These are phyloP conservation scores for Thysanoteuthis rhombus DNA, from an alignment of 2,888 invertebrate genomes.

Conservation along the genomic window DNA sequence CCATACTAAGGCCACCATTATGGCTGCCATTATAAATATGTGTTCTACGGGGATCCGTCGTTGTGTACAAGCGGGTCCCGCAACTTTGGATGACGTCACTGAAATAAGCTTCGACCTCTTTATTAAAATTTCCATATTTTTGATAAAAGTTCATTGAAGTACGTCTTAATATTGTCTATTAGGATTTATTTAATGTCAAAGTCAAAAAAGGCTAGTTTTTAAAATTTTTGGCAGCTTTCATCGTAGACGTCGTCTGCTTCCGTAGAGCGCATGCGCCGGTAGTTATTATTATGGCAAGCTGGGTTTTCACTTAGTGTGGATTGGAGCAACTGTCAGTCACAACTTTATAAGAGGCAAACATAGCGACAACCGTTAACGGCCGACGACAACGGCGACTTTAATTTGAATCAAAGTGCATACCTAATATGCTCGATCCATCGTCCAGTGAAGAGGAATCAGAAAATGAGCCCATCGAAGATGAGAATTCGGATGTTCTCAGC, in stretches of 20 bases:
- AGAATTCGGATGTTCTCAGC: conserved; percentile 65
- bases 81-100: conserved; percentile 47
- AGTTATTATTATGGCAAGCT: neutral
- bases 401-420: conserved; percentile 1
- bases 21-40: conserved; percentile 55
- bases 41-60: conserved; percentile 46
- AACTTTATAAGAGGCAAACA: neutral
- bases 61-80: conserved; percentile 48
- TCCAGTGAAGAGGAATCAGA: conserved; percentile 95
- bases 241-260: conserved; percentile 41
- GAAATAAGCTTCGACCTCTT: conserved; percentile 31
- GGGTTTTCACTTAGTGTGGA: neutral
- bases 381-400: neutral
- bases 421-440: conserved; percentile 90
- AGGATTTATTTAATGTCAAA: neutral
- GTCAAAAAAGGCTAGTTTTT: neutral
- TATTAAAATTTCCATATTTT: neutral
- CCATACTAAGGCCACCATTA: conserved; percentile 25
- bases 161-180: neutral
- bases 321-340: conserved; percentile 1
- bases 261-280: conserved; percentile 39
- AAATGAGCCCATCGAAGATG: conserved; percentile 79
- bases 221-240: conserved; percentile 1
- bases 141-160: neutral
- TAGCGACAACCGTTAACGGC: neutral